phyloP scores from a whole-genome alignment of 2,113 vertebrate genomes.

The Hippocampus barbouri region DNA sequence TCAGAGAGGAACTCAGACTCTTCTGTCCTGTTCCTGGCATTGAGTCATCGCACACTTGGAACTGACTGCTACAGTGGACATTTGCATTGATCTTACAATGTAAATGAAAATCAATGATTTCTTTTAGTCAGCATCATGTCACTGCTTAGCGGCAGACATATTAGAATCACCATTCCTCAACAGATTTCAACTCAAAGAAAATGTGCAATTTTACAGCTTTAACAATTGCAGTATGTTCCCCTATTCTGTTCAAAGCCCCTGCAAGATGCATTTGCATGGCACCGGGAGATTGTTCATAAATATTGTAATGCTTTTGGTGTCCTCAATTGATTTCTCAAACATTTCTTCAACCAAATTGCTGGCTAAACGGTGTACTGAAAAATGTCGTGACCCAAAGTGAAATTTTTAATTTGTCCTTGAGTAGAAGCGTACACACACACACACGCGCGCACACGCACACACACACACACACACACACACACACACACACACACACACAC shows the following conservation, averaged over 20 bases:
- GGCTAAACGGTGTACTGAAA: slow-evolving; percentile 12
- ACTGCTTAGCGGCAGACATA: not conserved
- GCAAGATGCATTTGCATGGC: not conserved
- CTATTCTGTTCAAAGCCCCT: not conserved
- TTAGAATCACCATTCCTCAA: not conserved
- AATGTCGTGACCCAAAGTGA: not conserved
- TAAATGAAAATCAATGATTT: slow-evolving; percentile 35
- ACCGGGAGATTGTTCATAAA: no score
- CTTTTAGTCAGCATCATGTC: slow-evolving; percentile 14
- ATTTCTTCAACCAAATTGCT: slow-evolving; percentile 6
- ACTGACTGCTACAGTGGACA: slow-evolving; percentile 27
- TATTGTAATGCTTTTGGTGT: not conserved
- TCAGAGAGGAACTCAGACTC: not conserved
- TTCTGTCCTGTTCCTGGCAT: not conserved
- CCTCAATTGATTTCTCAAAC: not conserved
- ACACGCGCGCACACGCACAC: not conserved
- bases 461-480: not conserved
- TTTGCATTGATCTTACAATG: slow-evolving; percentile 25
- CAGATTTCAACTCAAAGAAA: not conserved
- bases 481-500: slow-evolving; percentile 6
- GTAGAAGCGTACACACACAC: slow-evolving; percentile 4
- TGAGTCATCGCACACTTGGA: slow-evolving; percentile 16
- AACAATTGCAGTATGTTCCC: not conserved
- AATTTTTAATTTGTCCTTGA: slow-evolving; percentile 3
- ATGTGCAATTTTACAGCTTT: not conserved